Evolutionary conservation across 1,140 invertebrate species (phyloP), one percentile per base, ranked within the genome.

Genomic region (Akabosia matsudoensis): DNA sequence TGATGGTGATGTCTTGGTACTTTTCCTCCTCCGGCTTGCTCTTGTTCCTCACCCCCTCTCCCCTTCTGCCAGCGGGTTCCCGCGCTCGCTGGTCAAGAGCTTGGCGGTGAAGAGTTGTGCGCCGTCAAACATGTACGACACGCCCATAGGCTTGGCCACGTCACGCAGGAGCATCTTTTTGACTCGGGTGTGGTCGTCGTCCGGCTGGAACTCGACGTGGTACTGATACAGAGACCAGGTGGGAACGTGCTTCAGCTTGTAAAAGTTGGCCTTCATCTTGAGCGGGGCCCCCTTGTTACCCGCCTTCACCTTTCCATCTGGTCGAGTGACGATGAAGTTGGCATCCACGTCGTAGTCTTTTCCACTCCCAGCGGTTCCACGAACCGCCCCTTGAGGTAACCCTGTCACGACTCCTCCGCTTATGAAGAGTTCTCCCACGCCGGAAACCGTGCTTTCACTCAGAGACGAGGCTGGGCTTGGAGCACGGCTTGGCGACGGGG

Each of bases 171-270:
- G 82, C 0, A 81, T 86, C 82, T 90, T 91, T 16, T 90, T 86
- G 4, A 90, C 84, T 0, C 75, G 54, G 0, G 89, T 90, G 22
- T 86, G 85, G 70, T 94, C 92, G 79, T 93, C 89, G 7, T 90
- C 87, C 0, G 93, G 93, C 0, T 83, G 82, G 80, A 94, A 91
- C 80, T 92, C 90, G 0, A 96, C 93, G 77, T 89, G 87, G 82
- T 96, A 96, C 79, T 95, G 92, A 75, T 90, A 91, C 0, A 96
- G 84, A 33, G 88, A 85, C 91, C 92, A 95, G 54, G 91, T 86
- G 0, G 91, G 89, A 1, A 84, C 85, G 0, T 88, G 87, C 1
- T 89, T 64, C 0, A 96, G 78, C n/a, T 87, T 86, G 79, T 93
- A 95, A 78, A 92, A 94, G 83, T 97, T 97, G 0, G 92, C 85